These are phyloP conservation scores for Dromaius novaehollandiae DNA, from an alignment of 2,113 vertebrate genomes.

Conservation along the genomic window DNA sequence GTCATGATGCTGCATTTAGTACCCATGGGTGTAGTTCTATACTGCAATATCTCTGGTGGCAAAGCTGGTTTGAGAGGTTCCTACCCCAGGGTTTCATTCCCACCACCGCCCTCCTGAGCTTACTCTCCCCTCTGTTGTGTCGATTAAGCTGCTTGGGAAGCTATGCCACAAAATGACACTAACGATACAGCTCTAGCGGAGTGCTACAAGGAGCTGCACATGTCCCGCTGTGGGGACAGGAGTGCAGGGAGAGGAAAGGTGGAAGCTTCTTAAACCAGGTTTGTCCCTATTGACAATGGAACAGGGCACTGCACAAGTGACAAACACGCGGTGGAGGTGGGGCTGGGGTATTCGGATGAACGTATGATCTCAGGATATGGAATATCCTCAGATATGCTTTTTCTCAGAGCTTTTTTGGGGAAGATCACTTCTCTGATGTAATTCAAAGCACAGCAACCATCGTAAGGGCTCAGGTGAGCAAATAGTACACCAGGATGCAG, in stretches of 20 bases:
- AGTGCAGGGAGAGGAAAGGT: not conserved
- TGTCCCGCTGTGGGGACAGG: not conserved
- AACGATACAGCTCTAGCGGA: not conserved
- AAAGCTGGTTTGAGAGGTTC: constrained; percentile 43
- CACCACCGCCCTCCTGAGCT: not conserved
- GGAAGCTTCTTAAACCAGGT: not conserved
- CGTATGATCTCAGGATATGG: not conserved
- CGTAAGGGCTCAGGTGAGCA: not conserved
- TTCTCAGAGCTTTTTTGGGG: not conserved
- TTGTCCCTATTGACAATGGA: not conserved
- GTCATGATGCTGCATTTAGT: not conserved
- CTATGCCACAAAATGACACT: fast-evolving
- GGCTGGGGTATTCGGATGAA: not conserved
- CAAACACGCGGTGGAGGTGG: fast-evolving
- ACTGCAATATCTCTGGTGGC: not conserved
- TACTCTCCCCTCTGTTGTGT: not conserved
- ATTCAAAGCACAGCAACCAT: not conserved
- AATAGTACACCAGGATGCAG: not conserved
- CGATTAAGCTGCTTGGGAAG: not conserved
- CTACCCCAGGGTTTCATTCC: not conserved
- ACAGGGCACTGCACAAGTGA: not conserved
- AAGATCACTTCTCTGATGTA: not conserved
- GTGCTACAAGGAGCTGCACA: not conserved
- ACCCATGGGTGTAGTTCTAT: not conserved
- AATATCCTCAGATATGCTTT: not conserved